A percentile compares a stretch with the other conserved stretches of the same genome.
These are phyloP conservation scores for Thumatha senex DNA, from an alignment of 2,888 invertebrate genomes.

Conservation along the genomic window DNA sequence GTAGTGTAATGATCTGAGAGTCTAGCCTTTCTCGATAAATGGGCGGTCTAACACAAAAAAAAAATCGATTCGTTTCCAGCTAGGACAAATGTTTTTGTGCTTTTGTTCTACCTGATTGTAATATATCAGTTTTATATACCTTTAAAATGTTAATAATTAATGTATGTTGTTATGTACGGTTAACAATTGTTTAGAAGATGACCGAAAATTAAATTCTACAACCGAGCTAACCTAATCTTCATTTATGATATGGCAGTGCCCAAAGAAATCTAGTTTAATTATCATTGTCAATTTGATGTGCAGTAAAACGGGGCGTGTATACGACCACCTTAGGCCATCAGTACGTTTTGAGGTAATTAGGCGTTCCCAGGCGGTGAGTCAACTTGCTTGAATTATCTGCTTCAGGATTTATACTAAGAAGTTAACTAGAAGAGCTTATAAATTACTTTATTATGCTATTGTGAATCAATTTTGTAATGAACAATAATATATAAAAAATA, in stretches of 20 bases:
- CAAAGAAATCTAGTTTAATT: constrained; percentile 35
- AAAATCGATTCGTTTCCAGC: too few relatives aligned
- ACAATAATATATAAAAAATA: too few relatives aligned
- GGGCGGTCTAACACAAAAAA: too few relatives aligned
- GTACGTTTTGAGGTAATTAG: constrained; percentile 68
- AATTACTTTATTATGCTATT: not conserved
- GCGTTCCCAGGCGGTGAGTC: constrained; percentile 72
- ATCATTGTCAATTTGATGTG: constrained; percentile 46
- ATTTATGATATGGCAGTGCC: constrained; percentile 20
- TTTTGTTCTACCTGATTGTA: too few relatives aligned
- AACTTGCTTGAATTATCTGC: constrained; percentile 74
- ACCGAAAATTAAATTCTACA: constrained; percentile 14
- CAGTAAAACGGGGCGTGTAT: constrained; percentile 42
- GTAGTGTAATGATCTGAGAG: too few relatives aligned
- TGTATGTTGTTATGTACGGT: too few relatives aligned
- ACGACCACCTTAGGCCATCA: constrained; percentile 36
- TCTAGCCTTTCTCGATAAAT: too few relatives aligned
- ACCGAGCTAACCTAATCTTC: constrained; percentile 30
- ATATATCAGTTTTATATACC: too few relatives aligned
- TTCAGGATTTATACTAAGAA: constrained; percentile 57
- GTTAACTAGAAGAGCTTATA: constrained; percentile 36
- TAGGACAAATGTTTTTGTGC: too few relatives aligned
- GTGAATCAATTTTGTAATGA: too few relatives aligned
- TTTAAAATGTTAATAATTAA: too few relatives aligned
- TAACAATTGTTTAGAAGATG: not conserved